Evolutionary conservation across 2,113 vertebrate genomes (phyloP).

Genomic region (Nematolebias whitei): DNA sequence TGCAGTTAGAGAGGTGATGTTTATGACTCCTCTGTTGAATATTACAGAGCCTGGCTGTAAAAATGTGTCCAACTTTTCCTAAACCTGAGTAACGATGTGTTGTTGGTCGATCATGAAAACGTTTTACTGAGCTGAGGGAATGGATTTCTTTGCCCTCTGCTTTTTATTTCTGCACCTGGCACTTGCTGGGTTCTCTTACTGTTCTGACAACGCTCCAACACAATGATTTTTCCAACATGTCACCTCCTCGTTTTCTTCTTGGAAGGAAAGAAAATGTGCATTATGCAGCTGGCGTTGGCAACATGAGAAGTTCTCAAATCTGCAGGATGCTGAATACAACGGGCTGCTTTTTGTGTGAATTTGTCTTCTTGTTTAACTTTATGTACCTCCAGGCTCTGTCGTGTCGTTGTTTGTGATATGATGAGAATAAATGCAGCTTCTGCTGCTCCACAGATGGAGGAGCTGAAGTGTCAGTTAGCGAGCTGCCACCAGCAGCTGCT

Average conservation of each 20-base stretch:
- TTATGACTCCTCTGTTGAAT: no score
- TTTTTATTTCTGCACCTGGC: no score
- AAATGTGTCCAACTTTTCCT: no score
- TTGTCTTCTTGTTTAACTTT: neutral
- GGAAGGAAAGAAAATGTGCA: no score
- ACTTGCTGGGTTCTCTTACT: neutral
- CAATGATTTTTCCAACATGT: neutral
- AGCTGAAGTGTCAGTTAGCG: slow-evolving; percentile 80
- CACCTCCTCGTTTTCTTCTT: neutral
- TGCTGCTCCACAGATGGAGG: slow-evolving; percentile 75
- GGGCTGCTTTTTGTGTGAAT: neutral
- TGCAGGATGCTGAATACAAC: no score
- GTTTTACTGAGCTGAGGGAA: no score
- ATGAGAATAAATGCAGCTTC: neutral
- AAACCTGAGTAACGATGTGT: no score
- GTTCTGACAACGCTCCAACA: neutral
- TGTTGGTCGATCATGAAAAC: no score
- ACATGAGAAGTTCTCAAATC: neutral
- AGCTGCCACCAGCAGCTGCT: slow-evolving; percentile 81
- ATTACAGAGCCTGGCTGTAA: no score
- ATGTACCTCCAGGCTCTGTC: neutral
- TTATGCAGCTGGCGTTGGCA: neutral
- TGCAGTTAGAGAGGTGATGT: no score
- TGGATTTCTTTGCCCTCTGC: no score
- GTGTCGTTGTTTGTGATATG: neutral